A percentile compares a stretch with the other conserved stretches of the same genome.
phyloP scores from a whole-genome alignment of 2,797 vertebrate species.

The Mastacembelus armatus region DNA sequence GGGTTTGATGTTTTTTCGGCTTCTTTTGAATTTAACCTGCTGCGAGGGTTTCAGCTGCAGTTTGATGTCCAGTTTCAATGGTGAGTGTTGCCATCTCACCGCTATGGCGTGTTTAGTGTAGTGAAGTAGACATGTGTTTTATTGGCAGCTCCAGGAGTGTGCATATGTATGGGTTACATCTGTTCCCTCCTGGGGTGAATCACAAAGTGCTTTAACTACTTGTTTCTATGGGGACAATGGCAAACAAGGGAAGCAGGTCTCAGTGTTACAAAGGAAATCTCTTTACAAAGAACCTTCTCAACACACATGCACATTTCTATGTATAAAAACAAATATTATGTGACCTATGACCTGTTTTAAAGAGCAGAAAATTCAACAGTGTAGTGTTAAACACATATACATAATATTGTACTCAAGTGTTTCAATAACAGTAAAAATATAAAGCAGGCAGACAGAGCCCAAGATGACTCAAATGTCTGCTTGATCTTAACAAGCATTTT shows the following conservation, averaged over 20 bases:
- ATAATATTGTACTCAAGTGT: not conserved
- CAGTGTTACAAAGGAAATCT: not conserved
- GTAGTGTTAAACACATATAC: conserved; percentile 2
- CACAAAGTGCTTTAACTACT: conserved; percentile 56
- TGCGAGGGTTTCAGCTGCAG: conserved; percentile 25
- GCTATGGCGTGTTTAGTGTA: not conserved
- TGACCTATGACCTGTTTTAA: conserved; percentile 1
- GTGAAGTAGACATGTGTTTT: conserved; percentile 21
- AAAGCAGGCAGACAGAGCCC: not conserved
- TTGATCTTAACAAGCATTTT: conserved; percentile 3
- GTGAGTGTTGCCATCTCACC: not conserved
- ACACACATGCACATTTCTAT: not conserved
- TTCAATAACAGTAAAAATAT: conserved; percentile 1
- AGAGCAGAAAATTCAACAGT: conserved; percentile 7
- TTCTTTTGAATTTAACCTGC: conserved; percentile 34
- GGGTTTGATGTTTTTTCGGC: conserved; percentile 45
- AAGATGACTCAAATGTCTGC: not conserved
- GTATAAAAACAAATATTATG: conserved; percentile 3
- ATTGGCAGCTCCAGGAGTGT: not conserved
- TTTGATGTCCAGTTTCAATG: conserved; percentile 52
- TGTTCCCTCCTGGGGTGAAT: conserved; percentile 38
- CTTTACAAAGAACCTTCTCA: not conserved
- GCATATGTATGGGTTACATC: conserved; percentile 25
- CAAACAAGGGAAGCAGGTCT: conserved; percentile 46
- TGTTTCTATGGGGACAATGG: conserved; percentile 76